These are phyloP conservation scores for Porites lutea DNA, from an alignment of 64 coral and sea anemone genomes.

Conservation along the genomic window DNA sequence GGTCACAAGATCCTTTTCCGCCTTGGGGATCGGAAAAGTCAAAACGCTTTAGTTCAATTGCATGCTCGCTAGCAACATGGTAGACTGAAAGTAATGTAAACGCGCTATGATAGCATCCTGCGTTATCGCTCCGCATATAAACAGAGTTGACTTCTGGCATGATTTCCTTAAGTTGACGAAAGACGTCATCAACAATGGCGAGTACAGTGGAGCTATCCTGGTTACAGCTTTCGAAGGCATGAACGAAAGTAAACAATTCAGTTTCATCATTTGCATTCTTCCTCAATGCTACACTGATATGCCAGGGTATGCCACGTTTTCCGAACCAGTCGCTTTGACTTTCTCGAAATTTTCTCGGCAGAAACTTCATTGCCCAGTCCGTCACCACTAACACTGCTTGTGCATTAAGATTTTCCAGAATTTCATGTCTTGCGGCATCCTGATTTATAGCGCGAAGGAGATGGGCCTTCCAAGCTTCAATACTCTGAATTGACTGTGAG, in stretches of 20 bases:
- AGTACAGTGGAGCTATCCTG: not conserved
- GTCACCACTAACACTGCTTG: not conserved
- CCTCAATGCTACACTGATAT: not conserved
- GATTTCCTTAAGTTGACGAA: not conserved
- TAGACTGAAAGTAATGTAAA: not conserved
- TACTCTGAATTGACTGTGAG: not conserved
- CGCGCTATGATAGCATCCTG: not conserved
- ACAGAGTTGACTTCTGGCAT: not conserved
- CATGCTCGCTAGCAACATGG: not conserved
- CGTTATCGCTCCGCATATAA: not conserved
- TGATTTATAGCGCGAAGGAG: not conserved
- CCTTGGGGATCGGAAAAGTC: slow-evolving; percentile 26
- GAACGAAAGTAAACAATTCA: not conserved
- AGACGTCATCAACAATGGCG: not conserved
- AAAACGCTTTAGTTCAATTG: not conserved
- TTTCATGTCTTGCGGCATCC: not conserved
- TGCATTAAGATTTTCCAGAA: not conserved
- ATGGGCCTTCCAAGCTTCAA: not conserved
- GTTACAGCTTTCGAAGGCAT: not conserved
- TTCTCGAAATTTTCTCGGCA: not conserved
- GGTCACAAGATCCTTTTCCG: not conserved
- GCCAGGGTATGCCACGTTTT: not conserved
- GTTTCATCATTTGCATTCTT: not conserved
- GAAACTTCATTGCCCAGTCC: slow-evolving; percentile 3
- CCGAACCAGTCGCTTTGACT: slow-evolving; percentile 15